Conservation (phyloP, 1,140 invertebrate species). For the Drosophila ironensis region DNA sequence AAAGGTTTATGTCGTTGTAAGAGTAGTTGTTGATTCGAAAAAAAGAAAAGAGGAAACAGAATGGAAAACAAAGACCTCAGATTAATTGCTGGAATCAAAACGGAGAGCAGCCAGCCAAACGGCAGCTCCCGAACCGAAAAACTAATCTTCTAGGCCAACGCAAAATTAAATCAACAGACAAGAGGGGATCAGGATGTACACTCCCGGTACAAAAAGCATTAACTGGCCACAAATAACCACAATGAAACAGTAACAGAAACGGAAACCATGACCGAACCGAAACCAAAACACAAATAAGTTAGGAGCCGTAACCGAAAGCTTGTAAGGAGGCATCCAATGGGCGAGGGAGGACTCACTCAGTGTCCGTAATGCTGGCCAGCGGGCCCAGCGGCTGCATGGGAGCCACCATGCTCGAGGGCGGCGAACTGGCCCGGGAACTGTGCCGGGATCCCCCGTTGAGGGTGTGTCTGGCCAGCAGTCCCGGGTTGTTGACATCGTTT, state of each 20-base stretch:
- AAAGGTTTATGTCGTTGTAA: slow-evolving; percentile 41
- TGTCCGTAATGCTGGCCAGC: slow-evolving; percentile 84
- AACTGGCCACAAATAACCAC: slow-evolving; percentile 20
- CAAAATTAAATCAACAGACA: slow-evolving; percentile 21
- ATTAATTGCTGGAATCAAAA: slow-evolving; percentile 54
- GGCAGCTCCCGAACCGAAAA: slow-evolving; percentile 36
- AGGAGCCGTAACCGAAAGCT: slow-evolving; percentile 1
- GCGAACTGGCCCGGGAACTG: slow-evolving; percentile 71
- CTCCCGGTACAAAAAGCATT: slow-evolving; percentile 48
- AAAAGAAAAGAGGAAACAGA: slow-evolving; percentile 8
- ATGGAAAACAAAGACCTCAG: slow-evolving; percentile 51
- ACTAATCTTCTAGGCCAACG: slow-evolving; percentile 43
- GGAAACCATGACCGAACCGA: slow-evolving; percentile 6
- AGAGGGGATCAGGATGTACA: slow-evolving; percentile 36
- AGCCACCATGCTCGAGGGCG: slow-evolving; percentile 75
- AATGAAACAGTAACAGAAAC: slow-evolving; percentile 13
- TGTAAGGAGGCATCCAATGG: neutral
- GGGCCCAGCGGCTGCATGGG: slow-evolving; percentile 84
- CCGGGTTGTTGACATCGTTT: slow-evolving; percentile 84
- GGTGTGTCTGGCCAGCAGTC: slow-evolving; percentile 81
- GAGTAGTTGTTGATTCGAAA: slow-evolving; percentile 16
- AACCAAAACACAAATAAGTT: too few relatives aligned
- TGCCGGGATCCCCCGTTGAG: slow-evolving; percentile 81
- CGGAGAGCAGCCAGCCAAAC: slow-evolving; percentile 5
- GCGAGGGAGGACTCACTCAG: slow-evolving; percentile 83